Conservation (phyloP, 2,888 invertebrate species). For the Mesorhabditis sp. region DNA sequence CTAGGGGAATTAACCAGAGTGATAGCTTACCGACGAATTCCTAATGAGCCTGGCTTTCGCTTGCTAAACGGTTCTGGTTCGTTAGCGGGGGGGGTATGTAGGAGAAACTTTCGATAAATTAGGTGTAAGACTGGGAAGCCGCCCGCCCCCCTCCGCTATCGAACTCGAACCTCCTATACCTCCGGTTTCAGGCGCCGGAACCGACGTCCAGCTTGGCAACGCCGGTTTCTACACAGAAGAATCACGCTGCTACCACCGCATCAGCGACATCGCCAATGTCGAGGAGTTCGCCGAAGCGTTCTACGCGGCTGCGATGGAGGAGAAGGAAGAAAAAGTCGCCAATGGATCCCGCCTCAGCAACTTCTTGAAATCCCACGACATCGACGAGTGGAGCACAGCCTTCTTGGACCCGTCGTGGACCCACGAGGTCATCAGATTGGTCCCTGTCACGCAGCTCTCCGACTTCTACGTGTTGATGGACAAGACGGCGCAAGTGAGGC, state of each 20-base stretch:
- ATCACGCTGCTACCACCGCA: conserved; percentile 41
- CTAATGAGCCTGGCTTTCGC: too few species aligned
- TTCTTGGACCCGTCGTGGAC: conserved; percentile 53
- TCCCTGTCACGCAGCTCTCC: conserved; percentile 32
- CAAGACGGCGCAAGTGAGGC: conserved; percentile 43
- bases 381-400: conserved; percentile 51
- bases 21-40: too few species aligned
- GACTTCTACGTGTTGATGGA: conserved; percentile 49
- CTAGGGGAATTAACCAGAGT: too few species aligned
- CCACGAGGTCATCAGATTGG: conserved; percentile 46
- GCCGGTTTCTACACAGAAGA: conserved; percentile 45
- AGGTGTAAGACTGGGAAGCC: too few species aligned
- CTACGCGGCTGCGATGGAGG: conserved; percentile 38
- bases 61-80: too few species aligned
- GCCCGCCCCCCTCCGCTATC: too few species aligned
- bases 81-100: too few species aligned
- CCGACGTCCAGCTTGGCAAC: conserved; percentile 44
- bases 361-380: conserved; percentile 47
- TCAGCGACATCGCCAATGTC: conserved; percentile 36
- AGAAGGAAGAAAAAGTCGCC: conserved; percentile 17
- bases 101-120: too few species aligned
- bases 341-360: conserved; percentile 31
- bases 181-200: conserved; percentile 24
- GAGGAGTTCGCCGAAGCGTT: conserved; percentile 43
- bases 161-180: not conserved